Base-by-base conservation (phyloP, 2,797 vertebrate species). In the Avahi laniger region DNA sequence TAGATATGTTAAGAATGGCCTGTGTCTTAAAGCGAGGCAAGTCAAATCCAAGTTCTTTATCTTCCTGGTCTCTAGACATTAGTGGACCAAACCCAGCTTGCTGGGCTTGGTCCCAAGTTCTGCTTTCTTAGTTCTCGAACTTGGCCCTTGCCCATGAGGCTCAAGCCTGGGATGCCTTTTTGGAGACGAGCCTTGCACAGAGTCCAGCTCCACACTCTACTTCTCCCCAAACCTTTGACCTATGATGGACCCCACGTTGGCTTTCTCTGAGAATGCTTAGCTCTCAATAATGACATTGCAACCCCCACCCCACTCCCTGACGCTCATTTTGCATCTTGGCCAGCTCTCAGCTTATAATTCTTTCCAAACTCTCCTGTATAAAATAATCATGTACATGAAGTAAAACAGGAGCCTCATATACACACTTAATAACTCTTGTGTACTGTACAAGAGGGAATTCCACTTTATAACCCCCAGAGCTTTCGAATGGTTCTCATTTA, bases 341-440 rank as follows among this genome's bases (percentile, higher is more conserved):
- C 97, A 89, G 97, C 96, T 98, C 98, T 98, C 98, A 98, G 97
- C 94, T 98, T 98, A 98, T 99, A 99, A 99, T 98, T 99, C 98
- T 98, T 99, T 98, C 98, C 98, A 98, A 99, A 98, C 98, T 98
- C 88, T 96, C 98, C 98, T 98, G 98, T 98, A 98, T 98, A 98
- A 98, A 98, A 98, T 98, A 98, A 98, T 98, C 98, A 98, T 98
- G 98, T 98, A 98, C 98, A 98, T 98, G 98, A 98, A 98, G 98
- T 98, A 98, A 98, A 99, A 99, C 98, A 99, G 98, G 98, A 98
- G 98, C 98, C 98, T 98, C 98, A 96, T 98, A 98, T 98, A 98
- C 98, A 98, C 98, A 98, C 98, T 98, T 98, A 98, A 99, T 99
- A 98, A 99, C 98, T 98, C 98, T 98, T 98, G 98, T 97, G 97